Base-by-base conservation (phyloP, 2,888 invertebrate species). In the Mythimna loreyi region DNA sequence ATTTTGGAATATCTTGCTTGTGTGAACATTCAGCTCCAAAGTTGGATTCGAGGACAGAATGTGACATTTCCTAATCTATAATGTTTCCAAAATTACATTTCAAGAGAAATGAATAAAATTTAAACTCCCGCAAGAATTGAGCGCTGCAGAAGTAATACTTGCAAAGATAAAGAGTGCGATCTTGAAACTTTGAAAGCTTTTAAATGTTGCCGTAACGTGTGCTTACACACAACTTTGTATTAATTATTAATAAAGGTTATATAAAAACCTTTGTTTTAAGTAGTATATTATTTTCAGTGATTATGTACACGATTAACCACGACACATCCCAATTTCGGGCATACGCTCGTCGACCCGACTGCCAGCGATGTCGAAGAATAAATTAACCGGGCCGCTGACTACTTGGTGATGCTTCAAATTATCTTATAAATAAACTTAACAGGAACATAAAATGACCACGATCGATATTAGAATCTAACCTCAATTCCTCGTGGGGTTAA, bases 331-430 rank as follows among this genome's bases (percentile, higher is more conserved):
- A 64, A 47, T 66, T 82, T 78, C 33, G 66, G 66, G 70, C 33
- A 58, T 53, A 75, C 68, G 80, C 77, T n/a, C n/a, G n/a, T n/a
- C n/a, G n/a, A n/a, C 68, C n/a, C 67, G 62, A 40, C 64, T 59
- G 21, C 33, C 52, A 53, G 63, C 66, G 63, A 69, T 61, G 68
- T 67, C 47, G 71, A 73, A 73, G 75, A 67, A 78, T 62, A 49
- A 63, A 83, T 82, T 83, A 72, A 19, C 57, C 82, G 82, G 82
- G 73, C 57, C 79, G 72, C 28, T 83, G 83, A 53, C 64, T 76
- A 64, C 74, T 70, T 75, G 81, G 8, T 78, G 83, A 68, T 75
- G 78, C 82, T 70, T 67, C 50, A 82, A 82, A 81, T 74, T 72
- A 64, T 62, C 40, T 63, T 83, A 80, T 75, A 82, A 83, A 83